Evolutionary conservation across 92 coral and sea anemone genomes (phyloP), one percentile per base, ranked within the genome.

Genomic region (Bergia sp.): DNA sequence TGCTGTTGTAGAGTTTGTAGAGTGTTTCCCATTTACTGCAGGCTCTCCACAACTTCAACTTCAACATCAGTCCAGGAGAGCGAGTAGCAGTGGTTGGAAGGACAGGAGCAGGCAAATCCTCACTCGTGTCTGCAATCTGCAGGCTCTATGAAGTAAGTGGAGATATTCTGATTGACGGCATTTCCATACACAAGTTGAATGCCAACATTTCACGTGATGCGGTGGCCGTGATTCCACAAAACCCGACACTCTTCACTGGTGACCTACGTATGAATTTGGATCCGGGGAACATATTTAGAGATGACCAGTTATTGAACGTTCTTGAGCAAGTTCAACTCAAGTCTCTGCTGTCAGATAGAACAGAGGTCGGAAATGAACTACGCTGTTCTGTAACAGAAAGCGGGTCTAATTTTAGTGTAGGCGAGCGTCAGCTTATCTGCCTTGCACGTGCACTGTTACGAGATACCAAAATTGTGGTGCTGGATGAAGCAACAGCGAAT

Each of bases 391-490:
- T 69, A 20, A 69, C 74, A 20, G 74, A 69, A 69, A 69, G 74
- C 74, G 74, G 74, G 3, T 69, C 74, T 9, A 69, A 69, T 10
- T 69, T 69, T 69, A 69, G 74, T 69, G 74, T 69, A 20, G 74
- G 74, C 37, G 74, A 69, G 20, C 74, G 74, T 20, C 74, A 69
- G 74, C 74, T 69, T 69, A 69, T 69, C 3, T 69, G 74, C 10
- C 38, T 69, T 10, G 74, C 74, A 69, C 74, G 74, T 20, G 74
- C 74, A 4, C 6, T 69, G 74, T 10, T 69, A 69, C 36, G 74
- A 69, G 74, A 69, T 69, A 69, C 74, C 20, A 69, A n/a, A 69
- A 69, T 69, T 69, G 74, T 69, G 74, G 74, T 69, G 74, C 74
- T 69, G 74, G 74, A 69, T 10, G 74, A 69, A 37, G 74, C 74